Conservation (phyloP, 2,113 vertebrate species). For the Campylomormyrus numenius region DNA sequence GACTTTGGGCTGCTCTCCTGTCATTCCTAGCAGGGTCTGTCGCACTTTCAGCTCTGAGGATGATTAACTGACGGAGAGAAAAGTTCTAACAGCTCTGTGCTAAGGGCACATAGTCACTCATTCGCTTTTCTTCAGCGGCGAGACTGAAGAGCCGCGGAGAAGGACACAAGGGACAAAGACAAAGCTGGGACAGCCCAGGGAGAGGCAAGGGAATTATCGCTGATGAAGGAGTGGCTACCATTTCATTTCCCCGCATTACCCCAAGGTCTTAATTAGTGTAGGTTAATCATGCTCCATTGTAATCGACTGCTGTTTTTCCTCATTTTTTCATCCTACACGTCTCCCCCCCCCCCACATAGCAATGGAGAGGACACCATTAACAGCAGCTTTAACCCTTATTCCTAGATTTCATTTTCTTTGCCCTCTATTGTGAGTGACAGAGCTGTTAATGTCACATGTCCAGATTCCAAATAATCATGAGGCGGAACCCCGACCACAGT, state of each 20-base stretch:
- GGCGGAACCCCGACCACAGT: not conserved
- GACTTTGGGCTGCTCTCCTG: not conserved
- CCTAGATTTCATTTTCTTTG: constrained; percentile 44
- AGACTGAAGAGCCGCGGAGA: constrained; percentile 37
- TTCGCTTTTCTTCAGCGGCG: constrained; percentile 19
- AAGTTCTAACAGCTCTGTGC: not conserved
- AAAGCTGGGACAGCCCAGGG: constrained; percentile 29
- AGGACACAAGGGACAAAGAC: constrained; percentile 49
- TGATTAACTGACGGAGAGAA: not conserved
- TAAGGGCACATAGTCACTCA: not conserved
- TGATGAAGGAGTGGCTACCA: constrained; percentile 39
- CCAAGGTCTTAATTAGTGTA: constrained; percentile 68
- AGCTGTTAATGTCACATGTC: not conserved
- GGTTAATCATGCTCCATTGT: constrained; percentile 59
- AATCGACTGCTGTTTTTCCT: constrained; percentile 61
- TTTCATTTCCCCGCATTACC: constrained; percentile 58
- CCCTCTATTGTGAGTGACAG: not conserved
- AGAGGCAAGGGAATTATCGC: constrained; percentile 49
- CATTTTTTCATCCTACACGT: constrained; percentile 58
- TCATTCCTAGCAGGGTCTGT: not conserved
- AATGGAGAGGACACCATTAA: constrained; percentile 43
- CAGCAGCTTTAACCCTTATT: constrained; percentile 41
- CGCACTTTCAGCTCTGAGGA: not conserved
- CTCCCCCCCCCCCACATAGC: constrained; percentile 35
- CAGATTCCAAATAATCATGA: not conserved